A percentile compares a stretch with the other conserved stretches of the same genome.
These are phyloP conservation scores for Belgica antarctica DNA, from an alignment of 2,888 invertebrate species.

Conservation along the genomic window DNA sequence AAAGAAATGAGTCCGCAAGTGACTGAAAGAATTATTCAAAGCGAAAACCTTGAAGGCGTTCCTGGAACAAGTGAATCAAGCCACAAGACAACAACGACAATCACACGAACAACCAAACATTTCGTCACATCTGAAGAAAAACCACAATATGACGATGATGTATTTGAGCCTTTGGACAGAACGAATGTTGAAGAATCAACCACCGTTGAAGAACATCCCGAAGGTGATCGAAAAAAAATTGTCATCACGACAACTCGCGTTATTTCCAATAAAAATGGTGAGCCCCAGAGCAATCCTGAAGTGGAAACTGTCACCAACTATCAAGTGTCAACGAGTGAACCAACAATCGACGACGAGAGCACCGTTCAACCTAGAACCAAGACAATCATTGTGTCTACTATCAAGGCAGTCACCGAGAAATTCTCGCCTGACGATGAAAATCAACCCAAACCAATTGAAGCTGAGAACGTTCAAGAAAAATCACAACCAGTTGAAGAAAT, in stretches of 20 bases:
- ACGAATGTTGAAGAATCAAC: conserved; percentile 8
- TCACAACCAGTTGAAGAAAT: not conserved
- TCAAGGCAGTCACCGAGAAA: not conserved
- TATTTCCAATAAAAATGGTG: not conserved
- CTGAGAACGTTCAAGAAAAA: not conserved
- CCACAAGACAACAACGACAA: not conserved
- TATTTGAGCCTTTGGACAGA: not conserved
- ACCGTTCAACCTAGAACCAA: conserved; percentile 4
- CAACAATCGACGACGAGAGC: conserved; percentile 2
- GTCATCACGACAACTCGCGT: conserved; percentile 35
- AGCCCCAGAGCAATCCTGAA: not conserved
- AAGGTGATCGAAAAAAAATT: conserved; percentile 10
- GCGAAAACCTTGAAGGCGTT: not conserved
- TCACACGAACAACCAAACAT: conserved; percentile 20
- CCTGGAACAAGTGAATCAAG: not conserved
- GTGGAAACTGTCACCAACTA: not conserved
- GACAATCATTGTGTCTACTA: conserved; percentile 37
- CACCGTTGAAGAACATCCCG: conserved; percentile 24
- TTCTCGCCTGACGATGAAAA: not conserved
- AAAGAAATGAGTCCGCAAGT: conserved; percentile 8
- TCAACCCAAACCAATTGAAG: not conserved
- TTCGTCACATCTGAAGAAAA: not conserved
- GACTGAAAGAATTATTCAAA: not conserved
- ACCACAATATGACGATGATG: not conserved
- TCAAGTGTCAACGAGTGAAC: not conserved